Percentiles rank a stretch among this genome's conserved stretches.
These are phyloP conservation scores for Morelia viridis DNA, from an alignment of 2,797 vertebrate species.

Conservation along the genomic window DNA sequence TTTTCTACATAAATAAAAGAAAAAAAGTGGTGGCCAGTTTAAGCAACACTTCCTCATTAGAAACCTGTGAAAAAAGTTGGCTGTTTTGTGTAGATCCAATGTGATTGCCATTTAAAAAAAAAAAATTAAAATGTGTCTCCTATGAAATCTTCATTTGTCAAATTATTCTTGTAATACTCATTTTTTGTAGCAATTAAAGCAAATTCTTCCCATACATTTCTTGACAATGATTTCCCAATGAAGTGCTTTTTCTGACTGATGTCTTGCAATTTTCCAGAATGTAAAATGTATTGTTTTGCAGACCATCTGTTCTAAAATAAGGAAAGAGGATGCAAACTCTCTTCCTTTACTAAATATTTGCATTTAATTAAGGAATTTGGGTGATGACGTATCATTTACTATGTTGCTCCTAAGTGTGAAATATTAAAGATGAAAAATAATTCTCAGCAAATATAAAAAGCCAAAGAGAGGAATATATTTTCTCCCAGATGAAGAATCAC, in stretches of 20 bases:
- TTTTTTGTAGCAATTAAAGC: constrained; percentile 15
- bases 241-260: not conserved
- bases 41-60: not conserved
- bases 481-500: not conserved
- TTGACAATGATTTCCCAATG: not conserved
- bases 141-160: constrained; percentile 4
- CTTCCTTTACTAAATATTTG: constrained; percentile 9
- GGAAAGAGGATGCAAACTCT: not conserved
- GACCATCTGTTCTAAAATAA: constrained; percentile 1
- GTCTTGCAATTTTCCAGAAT: not conserved
- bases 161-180: constrained; percentile 3
- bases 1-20: not conserved
- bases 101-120: not conserved
- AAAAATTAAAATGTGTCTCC: constrained; percentile 1
- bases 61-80: not conserved
- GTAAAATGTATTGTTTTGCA: not conserved
- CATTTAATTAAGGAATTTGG: not conserved
- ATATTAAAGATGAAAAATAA: not conserved
- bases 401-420: not conserved
- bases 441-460: not conserved
- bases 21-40: not conserved
- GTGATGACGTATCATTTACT: not conserved
- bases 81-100: not conserved
- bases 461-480: not conserved
- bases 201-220: not conserved